Evolutionary conservation across 2,113 vertebrate species (phyloP).

Genomic region (Apodemus sylvaticus): DNA sequence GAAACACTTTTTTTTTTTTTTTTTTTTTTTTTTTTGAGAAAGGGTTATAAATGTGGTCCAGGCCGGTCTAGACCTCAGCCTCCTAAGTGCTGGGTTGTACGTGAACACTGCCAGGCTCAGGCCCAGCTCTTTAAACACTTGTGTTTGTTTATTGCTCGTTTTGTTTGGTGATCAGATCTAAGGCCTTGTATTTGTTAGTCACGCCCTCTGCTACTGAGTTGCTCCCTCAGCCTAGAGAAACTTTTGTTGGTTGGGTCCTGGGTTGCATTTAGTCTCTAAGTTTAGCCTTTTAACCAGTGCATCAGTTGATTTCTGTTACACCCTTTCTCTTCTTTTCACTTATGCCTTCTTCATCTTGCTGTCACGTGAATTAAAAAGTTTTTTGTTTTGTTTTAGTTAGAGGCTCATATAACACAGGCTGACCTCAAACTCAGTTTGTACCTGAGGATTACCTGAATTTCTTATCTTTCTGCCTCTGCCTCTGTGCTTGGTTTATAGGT

Average conservation of each 20-base stretch:
- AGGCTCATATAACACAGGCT: background rate
- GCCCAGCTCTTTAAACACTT: background rate
- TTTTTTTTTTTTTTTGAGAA: background rate
- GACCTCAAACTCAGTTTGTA: background rate
- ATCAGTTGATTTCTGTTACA: background rate
- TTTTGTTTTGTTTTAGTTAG: background rate
- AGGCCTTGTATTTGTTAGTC: background rate
- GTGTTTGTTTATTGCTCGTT: background rate
- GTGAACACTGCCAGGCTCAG: background rate
- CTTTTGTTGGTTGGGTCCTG: background rate
- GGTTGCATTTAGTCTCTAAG: conserved; percentile 7
- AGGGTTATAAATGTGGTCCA: background rate
- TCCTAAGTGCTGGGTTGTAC: background rate
- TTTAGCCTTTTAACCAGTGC: conserved; percentile 15
- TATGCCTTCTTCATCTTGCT: conserved; percentile 30
- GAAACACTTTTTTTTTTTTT: background rate
- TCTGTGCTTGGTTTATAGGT: background rate
- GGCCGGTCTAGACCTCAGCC: background rate
- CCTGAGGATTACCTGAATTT: background rate
- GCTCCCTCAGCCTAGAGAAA: background rate
- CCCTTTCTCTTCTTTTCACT: background rate
- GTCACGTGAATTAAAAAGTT: background rate
- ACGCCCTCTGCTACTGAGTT: background rate
- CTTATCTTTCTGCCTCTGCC: background rate
- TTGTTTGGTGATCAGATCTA: background rate